phyloP scores from a whole-genome alignment of 1,140 invertebrate species.

The Plutomurus gul region DNA sequence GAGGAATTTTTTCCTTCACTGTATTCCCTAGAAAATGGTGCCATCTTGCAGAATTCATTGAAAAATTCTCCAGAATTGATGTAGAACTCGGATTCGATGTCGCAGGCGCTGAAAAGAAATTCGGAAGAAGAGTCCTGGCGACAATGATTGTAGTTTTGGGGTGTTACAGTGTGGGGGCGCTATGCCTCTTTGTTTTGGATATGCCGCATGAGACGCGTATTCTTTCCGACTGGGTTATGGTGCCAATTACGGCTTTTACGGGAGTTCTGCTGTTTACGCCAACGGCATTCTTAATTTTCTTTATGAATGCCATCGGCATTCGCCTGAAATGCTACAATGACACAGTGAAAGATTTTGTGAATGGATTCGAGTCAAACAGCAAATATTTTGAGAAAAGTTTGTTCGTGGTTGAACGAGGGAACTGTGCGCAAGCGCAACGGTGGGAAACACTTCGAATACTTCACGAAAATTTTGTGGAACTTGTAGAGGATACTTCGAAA shows the following conservation, averaged over 20 bases:
- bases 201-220: neutral
- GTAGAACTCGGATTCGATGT: slow-evolving; percentile 34
- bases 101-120: neutral
- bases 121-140: neutral
- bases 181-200: slow-evolving; percentile 14
- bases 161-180: neutral
- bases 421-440: neutral
- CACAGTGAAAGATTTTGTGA: neutral
- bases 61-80: slow-evolving; percentile 37
- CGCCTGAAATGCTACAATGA: slow-evolving; percentile 37
- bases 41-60: slow-evolving; percentile 8
- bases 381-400: neutral
- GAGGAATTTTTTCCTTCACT: slow-evolving; percentile 33
- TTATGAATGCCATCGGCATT: slow-evolving; percentile 34
- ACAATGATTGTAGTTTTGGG: neutral
- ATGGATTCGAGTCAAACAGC: neutral
- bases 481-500: slow-evolving; percentile 28
- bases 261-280: slow-evolving; percentile 22
- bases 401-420: no score
- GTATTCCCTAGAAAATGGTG: slow-evolving; percentile 35
- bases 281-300: slow-evolving; percentile 35
- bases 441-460: slow-evolving; percentile 42
- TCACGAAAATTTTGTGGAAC: slow-evolving; percentile 18
- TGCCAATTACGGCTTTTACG: slow-evolving; percentile 28
- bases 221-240: slow-evolving; percentile 26